phyloP scores from a whole-genome alignment of 2,888 invertebrate species.

The Phragmatobia fuliginosa region DNA sequence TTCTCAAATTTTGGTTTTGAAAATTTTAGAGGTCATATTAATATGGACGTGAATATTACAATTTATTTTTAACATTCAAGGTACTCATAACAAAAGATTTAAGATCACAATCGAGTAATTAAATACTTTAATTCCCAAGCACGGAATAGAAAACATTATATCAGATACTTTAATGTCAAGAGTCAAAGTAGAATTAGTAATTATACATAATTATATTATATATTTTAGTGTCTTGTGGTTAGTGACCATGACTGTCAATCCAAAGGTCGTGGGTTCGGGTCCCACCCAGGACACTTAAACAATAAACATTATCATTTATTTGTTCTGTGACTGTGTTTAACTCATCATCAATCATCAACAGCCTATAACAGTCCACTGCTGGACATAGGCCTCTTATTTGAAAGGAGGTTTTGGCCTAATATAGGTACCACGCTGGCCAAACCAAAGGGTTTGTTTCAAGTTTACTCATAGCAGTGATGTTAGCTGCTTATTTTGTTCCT shows the following conservation, averaged over 20 bases:
- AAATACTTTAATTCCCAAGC: background rate
- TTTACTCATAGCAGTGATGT: no score
- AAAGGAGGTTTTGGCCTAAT: no score
- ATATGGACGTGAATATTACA: background rate
- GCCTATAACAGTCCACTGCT: no score
- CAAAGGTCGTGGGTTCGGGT: no score
- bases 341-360: no score
- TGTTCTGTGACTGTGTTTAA: no score
- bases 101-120: background rate
- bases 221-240: background rate
- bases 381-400: no score
- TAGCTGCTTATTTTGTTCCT: no score
- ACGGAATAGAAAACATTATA: background rate
- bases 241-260: background rate
- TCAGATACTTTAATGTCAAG: background rate
- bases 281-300: no score
- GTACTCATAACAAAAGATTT: background rate
- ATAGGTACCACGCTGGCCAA: no score
- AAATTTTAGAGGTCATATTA: background rate
- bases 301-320: no score
- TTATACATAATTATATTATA: background rate
- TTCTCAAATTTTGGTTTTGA: background rate
- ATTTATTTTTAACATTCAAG: background rate
- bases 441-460: no score
- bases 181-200: background rate